Evolutionary conservation across 1,140 invertebrate genomes (phyloP), one percentile per base, ranked within the genome.

Genomic region (Drosophila burlai): DNA sequence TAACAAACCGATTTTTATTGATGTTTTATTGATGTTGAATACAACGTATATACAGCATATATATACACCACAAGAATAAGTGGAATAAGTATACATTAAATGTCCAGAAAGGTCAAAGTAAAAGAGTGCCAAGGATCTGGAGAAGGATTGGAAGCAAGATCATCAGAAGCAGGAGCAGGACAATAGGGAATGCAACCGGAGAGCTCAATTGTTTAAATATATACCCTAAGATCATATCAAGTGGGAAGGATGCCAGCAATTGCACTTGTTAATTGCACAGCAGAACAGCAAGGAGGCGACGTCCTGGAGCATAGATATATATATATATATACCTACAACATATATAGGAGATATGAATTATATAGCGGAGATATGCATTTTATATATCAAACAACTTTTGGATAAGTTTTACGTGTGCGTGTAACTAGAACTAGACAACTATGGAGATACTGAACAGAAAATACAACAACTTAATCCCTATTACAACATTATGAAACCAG

Each of bases 401-500:
- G 68, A 89, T 89, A 87, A 87, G 83, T 89, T 87, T 87, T 87
- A 87, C 72, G 84, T 86, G 76, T 87, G 61, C 66, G 63, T 76
- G 50, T 72, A 81, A 50, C 74, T 68, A 64, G 57, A 16, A 45
- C 46, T 85, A 72, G 65, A 40, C 42, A 50, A 58, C 31, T 40
- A n/a, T 45, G 38, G 72, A 50, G 11, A 61, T 61, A 55, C 42
- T 63, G 64, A 63, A 55, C 24, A 38, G 36, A 18, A 65, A 42
- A 5, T 16, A 63, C 40, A n/a, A 40, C 54, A 57, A 40, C 16
- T 63, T 36, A 50, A 40, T 71, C 40, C 31, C 38, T 31, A 46
- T 36, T 34, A 21, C 24, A 55, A 31, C 26, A 74, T 36, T 52
- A 62, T 24, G 24, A 45, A 69, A 49, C 36, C 46, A 59, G 10